Evolutionary conservation across 2,113 vertebrate genomes (phyloP), one percentile per base, ranked within the genome.

Genomic region (Sphaerodactylus townsendi): DNA sequence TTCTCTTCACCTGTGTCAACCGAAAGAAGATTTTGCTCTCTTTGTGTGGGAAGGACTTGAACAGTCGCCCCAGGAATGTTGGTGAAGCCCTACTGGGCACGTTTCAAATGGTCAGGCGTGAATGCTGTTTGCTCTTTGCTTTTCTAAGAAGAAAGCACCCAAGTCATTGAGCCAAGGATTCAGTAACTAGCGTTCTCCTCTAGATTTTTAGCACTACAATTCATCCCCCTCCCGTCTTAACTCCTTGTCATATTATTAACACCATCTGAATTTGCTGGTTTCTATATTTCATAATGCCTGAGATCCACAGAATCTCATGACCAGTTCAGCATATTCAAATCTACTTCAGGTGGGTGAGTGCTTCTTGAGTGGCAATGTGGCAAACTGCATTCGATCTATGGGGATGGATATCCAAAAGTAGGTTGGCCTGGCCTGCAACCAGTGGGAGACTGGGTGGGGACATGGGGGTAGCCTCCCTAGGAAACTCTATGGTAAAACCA

Each of bases 21-120:
- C 41, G 84, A 88, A 90, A 80, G 76, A 90, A 69, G 77, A 82
- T 77, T 92, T 87, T n/a, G 15, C 82, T 89, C 74, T 87, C 35
- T 50, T 14, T 84, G 83, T 84, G 21, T 25, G 77, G 53, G 77
- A 39, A 62, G 25, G 28, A 8, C 59, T 75, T 46, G 65, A 41
- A 50, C 62, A 39, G 73, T 66, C 39, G 35, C 33, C 30, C 66
- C 28, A 77, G 53, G 77, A 44, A 53, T 76, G 25, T 83, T 50
- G 23, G 33, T 76, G 72, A 17, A 83, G 50, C 35, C 66, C 15
- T 33, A 33, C 11, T 65, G 53, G 17, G 5, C 19, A 17, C 2
- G 39, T 10, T 65, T n/a, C 7, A 19, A 48, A 7, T 59, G 46
- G 25, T 33, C 44, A 66, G 73, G 46, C 50, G 33, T 41, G 25